Base-by-base conservation (phyloP, 2,888 invertebrate species). In the Eucera pruinosa region DNA sequence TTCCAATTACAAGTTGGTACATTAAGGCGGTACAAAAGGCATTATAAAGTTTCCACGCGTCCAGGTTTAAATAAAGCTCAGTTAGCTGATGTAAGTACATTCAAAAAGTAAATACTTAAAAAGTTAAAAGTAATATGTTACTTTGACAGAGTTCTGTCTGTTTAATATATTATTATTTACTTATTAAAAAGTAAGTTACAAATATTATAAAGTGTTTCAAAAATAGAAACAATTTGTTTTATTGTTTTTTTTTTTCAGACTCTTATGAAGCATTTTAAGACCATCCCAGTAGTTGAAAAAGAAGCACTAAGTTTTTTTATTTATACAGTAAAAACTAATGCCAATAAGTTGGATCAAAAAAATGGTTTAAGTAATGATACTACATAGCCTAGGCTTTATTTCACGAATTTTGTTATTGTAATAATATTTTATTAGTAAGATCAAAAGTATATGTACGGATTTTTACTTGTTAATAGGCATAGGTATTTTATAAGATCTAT, bases 1-100 rank as follows among this genome's bases (percentile, higher is more conserved):
- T 97, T 96, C 89, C 97, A 98, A 91, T 94, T 99, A 75, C 98
- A 98, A 93, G 96, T 98, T 15, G 98, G 98, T 89, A 98, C 99
- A n/a, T 92, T 99, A 75, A 94, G 98, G 81, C 94, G 98, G 72
- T 99, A 99, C 91, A 99, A 98, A 92, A 95, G 96, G 80, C 97
- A 98, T 91, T 99, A 96, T 91, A 98, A 98, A 93, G 96, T 99
- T 72, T 95, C 97, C 45, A 97, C 98, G 13, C 94, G 97, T 87
- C 98, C 98, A 55, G 98, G 98, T 36, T 94, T 98, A 86, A 98
- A 98, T 91, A 98, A 99, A 93, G 97, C 97, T 73, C 98, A 98
- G 93, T 94, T 99, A 89, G 97, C 98, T 82, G 99, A 99, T 94
- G 98, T 98, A 94, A 96, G 94, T 93, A 71, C 58, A 43, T n/a